These are phyloP conservation scores for Scopus umbretta DNA, from an alignment of 2,113 vertebrate species.

Conservation along the genomic window DNA sequence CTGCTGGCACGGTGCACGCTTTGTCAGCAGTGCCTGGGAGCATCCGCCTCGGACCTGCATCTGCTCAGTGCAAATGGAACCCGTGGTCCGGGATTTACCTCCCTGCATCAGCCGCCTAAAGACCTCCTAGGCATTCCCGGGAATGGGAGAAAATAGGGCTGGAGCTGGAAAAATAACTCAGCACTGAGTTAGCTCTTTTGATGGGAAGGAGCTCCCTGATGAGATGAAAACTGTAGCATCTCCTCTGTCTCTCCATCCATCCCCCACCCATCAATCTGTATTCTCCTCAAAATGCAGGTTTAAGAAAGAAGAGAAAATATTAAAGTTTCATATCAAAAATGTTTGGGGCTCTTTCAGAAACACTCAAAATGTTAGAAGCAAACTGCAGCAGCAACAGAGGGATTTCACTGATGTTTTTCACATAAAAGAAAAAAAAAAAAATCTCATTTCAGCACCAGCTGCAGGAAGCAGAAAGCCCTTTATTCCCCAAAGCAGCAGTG, in stretches of 20 bases:
- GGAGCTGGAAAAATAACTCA: background rate
- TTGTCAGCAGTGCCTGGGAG: background rate
- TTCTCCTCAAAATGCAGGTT: background rate
- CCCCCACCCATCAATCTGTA: background rate
- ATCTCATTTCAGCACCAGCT: background rate
- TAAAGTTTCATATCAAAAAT: background rate
- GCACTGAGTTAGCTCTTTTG: background rate
- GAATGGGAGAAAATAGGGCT: background rate
- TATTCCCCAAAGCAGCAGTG: background rate
- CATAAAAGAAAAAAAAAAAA: background rate
- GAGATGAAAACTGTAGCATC: background rate
- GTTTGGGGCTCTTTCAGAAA: background rate
- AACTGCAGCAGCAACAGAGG: background rate
- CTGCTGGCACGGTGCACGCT: background rate
- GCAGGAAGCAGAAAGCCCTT: background rate
- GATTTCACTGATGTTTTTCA: background rate
- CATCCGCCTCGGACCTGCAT: background rate
- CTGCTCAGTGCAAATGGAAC: background rate
- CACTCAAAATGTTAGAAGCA: background rate
- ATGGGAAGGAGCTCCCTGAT: background rate
- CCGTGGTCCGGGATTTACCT: accelerated
- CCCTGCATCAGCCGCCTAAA: background rate
- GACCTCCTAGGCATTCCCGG: background rate
- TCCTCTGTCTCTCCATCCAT: background rate
- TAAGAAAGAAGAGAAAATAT: background rate